Evolutionary conservation across 2,888 invertebrate genomes (phyloP).

Genomic region (Chrysolina oricalcia): DNA sequence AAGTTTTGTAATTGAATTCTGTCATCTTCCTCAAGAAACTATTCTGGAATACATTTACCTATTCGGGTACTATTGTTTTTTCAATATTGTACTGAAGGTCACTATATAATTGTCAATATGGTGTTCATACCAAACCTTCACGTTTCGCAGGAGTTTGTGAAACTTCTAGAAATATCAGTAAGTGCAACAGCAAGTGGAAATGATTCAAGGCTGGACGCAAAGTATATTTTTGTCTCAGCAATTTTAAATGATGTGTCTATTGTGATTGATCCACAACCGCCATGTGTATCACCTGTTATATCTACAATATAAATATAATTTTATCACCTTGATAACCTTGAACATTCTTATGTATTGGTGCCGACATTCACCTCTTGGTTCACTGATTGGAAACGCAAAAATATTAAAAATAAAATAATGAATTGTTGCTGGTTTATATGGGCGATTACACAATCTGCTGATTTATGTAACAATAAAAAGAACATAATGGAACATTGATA

Average conservation of each 20-base stretch:
- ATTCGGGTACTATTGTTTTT: no score
- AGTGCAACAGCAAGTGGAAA: no score
- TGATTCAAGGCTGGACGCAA: no score
- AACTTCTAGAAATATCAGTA: no score
- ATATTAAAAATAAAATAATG: background rate
- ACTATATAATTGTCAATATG: no score
- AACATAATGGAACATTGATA: no score
- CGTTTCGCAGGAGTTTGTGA: no score
- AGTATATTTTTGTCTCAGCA: background rate
- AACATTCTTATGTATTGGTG: background rate
- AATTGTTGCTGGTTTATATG: background rate
- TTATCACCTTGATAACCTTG: background rate
- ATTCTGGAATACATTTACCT: no score
- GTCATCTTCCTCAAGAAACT: no score
- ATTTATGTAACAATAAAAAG: background rate
- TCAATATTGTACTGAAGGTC: no score
- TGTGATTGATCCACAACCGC: background rate
- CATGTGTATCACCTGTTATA: background rate
- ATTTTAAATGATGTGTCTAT: background rate
- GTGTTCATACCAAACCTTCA: no score
- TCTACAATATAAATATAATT: background rate
- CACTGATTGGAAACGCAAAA: background rate
- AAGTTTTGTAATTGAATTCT: no score
- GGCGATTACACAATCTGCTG: background rate
- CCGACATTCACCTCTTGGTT: constrained; percentile 2